A percentile compares a stretch with the other conserved stretches of the same genome.
Conservation (phyloP, 2,888 invertebrate species). For the Agrotis ipsilon region DNA sequence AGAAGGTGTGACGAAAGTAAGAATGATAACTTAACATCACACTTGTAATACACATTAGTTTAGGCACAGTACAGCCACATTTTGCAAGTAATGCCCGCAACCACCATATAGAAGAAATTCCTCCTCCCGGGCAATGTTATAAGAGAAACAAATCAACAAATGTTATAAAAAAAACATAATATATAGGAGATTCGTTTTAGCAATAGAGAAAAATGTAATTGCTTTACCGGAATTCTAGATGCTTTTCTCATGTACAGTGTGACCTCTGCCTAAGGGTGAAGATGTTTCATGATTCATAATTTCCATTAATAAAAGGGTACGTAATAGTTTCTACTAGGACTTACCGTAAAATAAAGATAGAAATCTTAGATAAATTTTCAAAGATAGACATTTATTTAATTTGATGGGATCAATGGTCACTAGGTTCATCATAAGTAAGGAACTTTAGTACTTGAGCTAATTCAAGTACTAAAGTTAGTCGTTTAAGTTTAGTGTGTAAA, state of each 20-base stretch:
- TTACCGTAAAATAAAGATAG: constrained; percentile 40
- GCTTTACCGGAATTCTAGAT: not conserved
- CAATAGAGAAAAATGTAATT: too few species aligned
- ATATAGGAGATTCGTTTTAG: too few species aligned
- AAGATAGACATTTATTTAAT: constrained; percentile 15
- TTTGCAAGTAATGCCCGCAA: too few species aligned
- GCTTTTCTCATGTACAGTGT: constrained; percentile 6
- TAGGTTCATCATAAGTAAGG: constrained; percentile 1
- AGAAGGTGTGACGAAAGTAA: too few species aligned
- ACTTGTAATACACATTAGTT: too few species aligned
- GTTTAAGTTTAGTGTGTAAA: constrained; percentile 3
- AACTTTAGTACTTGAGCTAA: constrained; percentile 12
- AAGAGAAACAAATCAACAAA: too few species aligned
- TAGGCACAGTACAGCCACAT: too few species aligned
- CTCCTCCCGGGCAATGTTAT: too few species aligned
- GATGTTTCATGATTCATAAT: constrained; percentile 27
- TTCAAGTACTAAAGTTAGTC: too few species aligned
- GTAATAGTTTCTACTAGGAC: constrained; percentile 33
- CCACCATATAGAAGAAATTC: too few species aligned
- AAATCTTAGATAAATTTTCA: constrained; percentile 28
- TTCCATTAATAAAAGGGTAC: constrained; percentile 37
- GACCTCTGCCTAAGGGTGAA: constrained; percentile 17
- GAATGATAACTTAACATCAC: too few species aligned
- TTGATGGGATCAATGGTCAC: constrained; percentile 14
- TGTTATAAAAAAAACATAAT: too few species aligned